These are phyloP conservation scores for Aulostomus chinensis DNA, from an alignment of 2,797 vertebrate genomes.

Conservation along the genomic window DNA sequence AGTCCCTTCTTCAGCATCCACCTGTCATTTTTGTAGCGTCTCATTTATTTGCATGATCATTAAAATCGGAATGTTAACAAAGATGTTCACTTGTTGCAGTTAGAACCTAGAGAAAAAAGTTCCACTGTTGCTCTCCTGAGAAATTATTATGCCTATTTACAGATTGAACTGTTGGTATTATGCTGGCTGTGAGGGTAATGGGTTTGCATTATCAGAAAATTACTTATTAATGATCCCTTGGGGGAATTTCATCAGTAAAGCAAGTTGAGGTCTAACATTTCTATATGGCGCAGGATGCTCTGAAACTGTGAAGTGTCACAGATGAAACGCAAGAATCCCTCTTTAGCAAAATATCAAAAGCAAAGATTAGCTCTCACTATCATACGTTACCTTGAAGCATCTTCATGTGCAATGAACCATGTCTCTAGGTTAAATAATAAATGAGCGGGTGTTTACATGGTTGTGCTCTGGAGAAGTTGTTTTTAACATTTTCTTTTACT, in stretches of 20 bases:
- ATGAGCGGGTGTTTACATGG: conserved; percentile 53
- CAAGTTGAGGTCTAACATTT: conserved; percentile 30
- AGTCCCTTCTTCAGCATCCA: too few species aligned
- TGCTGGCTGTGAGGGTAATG: conserved; percentile 38
- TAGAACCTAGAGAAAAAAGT: conserved; percentile 6
- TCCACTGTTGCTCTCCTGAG: too few species aligned
- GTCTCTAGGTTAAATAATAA: conserved; percentile 46
- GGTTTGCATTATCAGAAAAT: conserved; percentile 61
- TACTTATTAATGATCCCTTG: conserved; percentile 52
- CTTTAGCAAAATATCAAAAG: conserved; percentile 37
- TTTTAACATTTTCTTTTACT: conserved; percentile 38
- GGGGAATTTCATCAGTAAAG: conserved; percentile 52
- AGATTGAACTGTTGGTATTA: conserved; percentile 33
- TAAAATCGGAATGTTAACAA: too few species aligned
- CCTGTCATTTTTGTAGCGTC: too few species aligned
- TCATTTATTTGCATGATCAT: too few species aligned
- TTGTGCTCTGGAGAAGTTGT: conserved; percentile 42
- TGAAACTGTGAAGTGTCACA: conserved; percentile 23
- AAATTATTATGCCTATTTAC: too few species aligned
- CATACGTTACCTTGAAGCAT: conserved; percentile 39
- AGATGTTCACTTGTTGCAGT: too few species aligned
- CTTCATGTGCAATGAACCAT: conserved; percentile 15
- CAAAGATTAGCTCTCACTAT: conserved; percentile 30
- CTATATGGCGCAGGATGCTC: not conserved
- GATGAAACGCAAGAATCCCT: conserved; percentile 14